Evolutionary conservation across 1,140 invertebrate genomes (phyloP).

Genomic region (Drosophila kurseongensis): DNA sequence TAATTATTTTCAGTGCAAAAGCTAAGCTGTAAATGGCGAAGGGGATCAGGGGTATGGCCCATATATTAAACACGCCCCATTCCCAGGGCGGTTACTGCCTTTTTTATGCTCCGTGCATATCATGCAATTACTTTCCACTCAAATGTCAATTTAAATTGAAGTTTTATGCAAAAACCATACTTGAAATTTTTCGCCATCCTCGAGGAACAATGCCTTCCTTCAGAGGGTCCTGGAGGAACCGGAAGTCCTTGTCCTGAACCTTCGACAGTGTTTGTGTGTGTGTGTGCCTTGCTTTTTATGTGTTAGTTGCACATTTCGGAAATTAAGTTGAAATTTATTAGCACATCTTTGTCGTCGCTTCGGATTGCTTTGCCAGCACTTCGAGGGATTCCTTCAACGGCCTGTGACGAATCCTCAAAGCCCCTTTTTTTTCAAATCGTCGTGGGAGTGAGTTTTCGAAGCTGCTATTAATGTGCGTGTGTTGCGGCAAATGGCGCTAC

Average conservation of each 20-base stretch:
- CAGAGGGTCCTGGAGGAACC: slow-evolving; percentile 5
- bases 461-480: slow-evolving; percentile 51
- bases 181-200: slow-evolving; percentile 64
- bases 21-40: slow-evolving; percentile 21
- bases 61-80: slow-evolving; percentile 75
- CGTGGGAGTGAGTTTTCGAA: neutral
- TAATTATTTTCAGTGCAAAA: slow-evolving; percentile 9
- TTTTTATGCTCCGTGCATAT: slow-evolving; percentile 77
- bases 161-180: slow-evolving; percentile 82
- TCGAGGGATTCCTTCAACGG: slow-evolving; percentile 35
- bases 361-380: slow-evolving; percentile 71
- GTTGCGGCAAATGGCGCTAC: slow-evolving; percentile 39
- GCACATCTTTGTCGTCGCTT: slow-evolving; percentile 79
- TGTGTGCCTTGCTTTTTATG: slow-evolving; percentile 65
- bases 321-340: slow-evolving; percentile 83
- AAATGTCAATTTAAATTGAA: slow-evolving; percentile 83
- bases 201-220: slow-evolving; percentile 21
- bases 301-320: slow-evolving; percentile 82
- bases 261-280: slow-evolving; percentile 5
- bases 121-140: slow-evolving; percentile 82
- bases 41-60: slow-evolving; percentile 14
- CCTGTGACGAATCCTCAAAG: slow-evolving; percentile 52
- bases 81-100: slow-evolving; percentile 58
- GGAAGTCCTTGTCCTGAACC: slow-evolving; percentile 6
- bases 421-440: slow-evolving; percentile 44